A percentile compares a stretch with the other conserved stretches of the same genome.
Conservation (phyloP, 2,888 invertebrate species). For the Artemia sinica region DNA sequence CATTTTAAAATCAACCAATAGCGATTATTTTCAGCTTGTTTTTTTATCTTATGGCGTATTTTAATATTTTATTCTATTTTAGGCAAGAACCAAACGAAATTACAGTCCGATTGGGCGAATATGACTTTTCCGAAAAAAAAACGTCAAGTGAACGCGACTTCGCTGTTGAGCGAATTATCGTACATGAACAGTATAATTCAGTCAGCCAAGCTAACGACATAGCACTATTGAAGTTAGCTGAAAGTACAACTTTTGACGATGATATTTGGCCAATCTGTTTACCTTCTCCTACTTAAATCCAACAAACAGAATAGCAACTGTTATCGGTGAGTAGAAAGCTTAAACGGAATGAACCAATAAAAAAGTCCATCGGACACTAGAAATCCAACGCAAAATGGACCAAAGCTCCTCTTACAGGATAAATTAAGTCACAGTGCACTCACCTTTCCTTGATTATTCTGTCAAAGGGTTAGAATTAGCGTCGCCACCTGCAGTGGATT, state of each 20-base stretch:
- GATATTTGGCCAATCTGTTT: slow-evolving; percentile 72
- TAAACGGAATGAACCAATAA: not conserved
- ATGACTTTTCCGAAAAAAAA: slow-evolving; percentile 41
- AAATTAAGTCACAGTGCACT: no score
- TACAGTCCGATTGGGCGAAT: slow-evolving; percentile 58
- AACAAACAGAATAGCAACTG: slow-evolving; percentile 44
- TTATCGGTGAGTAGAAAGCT: slow-evolving; percentile 38
- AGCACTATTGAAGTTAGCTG: slow-evolving; percentile 40
- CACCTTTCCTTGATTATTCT: no score
- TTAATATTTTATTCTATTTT: slow-evolving; percentile 17
- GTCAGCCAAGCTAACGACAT: slow-evolving; percentile 57
- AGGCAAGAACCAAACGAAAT: slow-evolving; percentile 45
- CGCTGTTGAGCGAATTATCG: slow-evolving; percentile 44
- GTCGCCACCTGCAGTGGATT: no score
- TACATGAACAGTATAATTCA: slow-evolving; percentile 49
- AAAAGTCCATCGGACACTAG: no score
- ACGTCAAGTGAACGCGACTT: slow-evolving; percentile 44
- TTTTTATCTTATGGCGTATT: not conserved
- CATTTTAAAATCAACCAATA: slow-evolving; percentile 11
- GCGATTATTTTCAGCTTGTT: not conserved
- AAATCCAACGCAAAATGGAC: no score
- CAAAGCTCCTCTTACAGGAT: no score
- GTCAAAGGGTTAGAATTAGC: no score
- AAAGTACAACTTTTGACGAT: slow-evolving; percentile 30
- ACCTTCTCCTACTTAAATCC: slow-evolving; percentile 46